Evolutionary conservation across 2,113 vertebrate genomes (phyloP).

Genomic region (Tapirus terrestris): DNA sequence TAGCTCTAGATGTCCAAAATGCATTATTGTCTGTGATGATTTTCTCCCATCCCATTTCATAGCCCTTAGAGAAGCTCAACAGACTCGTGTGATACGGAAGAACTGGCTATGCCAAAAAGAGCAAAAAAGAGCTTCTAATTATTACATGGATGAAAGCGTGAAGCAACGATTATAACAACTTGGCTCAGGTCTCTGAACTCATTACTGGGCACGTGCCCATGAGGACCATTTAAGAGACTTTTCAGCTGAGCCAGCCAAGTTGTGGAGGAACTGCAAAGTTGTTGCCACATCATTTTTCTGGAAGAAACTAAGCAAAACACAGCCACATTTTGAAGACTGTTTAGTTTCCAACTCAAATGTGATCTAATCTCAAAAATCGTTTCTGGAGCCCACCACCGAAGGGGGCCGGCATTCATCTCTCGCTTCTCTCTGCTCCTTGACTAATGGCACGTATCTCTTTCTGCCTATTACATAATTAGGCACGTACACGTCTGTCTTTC

Average conservation of each 20-base stretch:
- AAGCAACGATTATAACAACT: not conserved
- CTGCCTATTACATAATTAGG: not conserved
- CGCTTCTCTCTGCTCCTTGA: not conserved
- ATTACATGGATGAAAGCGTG: not conserved
- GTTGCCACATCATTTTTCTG: constrained; percentile 51
- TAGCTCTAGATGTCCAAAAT: not conserved
- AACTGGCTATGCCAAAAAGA: not conserved
- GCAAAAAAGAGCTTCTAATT: constrained; percentile 51
- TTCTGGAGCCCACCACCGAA: not conserved
- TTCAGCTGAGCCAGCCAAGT: constrained; percentile 49
- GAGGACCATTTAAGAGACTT: constrained; percentile 20
- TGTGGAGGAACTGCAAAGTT: not conserved
- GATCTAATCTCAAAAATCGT: not conserved
- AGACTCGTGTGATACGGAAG: not conserved
- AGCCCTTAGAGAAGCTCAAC: not conserved
- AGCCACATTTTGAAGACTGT: not conserved
- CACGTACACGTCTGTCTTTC: not conserved
- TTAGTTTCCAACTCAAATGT: not conserved
- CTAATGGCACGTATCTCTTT: not conserved
- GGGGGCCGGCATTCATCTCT: not conserved
- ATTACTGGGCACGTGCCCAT: constrained; percentile 48
- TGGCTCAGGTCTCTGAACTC: constrained; percentile 57
- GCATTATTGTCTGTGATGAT: not conserved
- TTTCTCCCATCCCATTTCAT: not conserved
- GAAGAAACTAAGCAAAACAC: constrained; percentile 22